These are phyloP conservation scores for Cephalopholis sonnerati DNA, from an alignment of 2,113 vertebrate genomes.

Conservation along the genomic window DNA sequence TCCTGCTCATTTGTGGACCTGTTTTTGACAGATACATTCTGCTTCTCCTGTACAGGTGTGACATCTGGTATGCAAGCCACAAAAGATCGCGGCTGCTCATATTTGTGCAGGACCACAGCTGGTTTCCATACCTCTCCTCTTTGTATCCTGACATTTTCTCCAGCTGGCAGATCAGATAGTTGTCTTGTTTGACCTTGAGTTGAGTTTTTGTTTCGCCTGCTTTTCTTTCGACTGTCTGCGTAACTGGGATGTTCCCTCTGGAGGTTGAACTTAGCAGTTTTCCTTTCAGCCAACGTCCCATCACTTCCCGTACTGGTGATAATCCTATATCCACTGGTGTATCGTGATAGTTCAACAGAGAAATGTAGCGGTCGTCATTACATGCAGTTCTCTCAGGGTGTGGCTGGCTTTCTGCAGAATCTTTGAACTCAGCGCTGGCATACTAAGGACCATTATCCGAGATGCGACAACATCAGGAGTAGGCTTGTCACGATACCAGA, in stretches of 20 bases:
- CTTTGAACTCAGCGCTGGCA: neutral
- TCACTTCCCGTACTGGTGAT: conserved; percentile 3
- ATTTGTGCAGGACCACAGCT: neutral
- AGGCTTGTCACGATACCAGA: too few species aligned
- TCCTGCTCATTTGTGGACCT: neutral
- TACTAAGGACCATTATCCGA: neutral
- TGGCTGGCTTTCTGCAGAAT: neutral
- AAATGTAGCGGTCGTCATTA: neutral
- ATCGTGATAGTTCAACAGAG: neutral
- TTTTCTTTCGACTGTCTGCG: neutral
- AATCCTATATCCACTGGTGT: neutral
- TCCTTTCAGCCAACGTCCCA: neutral
- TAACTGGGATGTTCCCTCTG: neutral
- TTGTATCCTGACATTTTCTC: conserved; percentile 13
- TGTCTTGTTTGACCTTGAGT: neutral
- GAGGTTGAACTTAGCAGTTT: conserved; percentile 11
- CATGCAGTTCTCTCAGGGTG: neutral
- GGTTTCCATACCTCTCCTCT: neutral
- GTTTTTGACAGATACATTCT: neutral
- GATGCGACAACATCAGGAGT: neutral
- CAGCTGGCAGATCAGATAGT: neutral
- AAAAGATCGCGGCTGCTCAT: neutral
- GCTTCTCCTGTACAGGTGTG: neutral
- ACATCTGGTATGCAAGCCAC: neutral
- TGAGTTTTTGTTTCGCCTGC: neutral